Conservation (phyloP, 1,140 invertebrate species). For the Drosophila melanogaster region Release_6_plus_ISO1_MT NT_037436.4:14965501-14966000, state of each 20-base stretch:
- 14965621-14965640: too few relatives aligned
- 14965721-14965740: background rate
- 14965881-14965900: constrained; percentile 37
- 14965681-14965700: background rate
- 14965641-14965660: too few relatives aligned
- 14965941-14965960: constrained; percentile 34
- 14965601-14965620: too few relatives aligned
- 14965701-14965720: background rate
- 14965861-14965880: constrained; percentile 33
- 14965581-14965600: too few relatives aligned
- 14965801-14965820: background rate
- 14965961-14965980: constrained; percentile 11
- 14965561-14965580: too few relatives aligned
- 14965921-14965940: constrained; percentile 20
- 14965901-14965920: constrained; percentile 37
- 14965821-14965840: constrained; percentile 32
- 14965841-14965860: constrained; percentile 13
- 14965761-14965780: constrained; percentile 1
- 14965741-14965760: constrained; percentile 6
- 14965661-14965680: background rate
- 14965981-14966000: constrained; percentile 4
- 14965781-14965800: constrained; percentile 18
- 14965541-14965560: too few relatives aligned
- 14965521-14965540: too few relatives aligned
- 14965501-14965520: too few relatives aligned